Evolutionary conservation across 2,113 vertebrate genomes (phyloP), one percentile per base, ranked within the genome.

Genomic region (Phainopepla nitens): DNA sequence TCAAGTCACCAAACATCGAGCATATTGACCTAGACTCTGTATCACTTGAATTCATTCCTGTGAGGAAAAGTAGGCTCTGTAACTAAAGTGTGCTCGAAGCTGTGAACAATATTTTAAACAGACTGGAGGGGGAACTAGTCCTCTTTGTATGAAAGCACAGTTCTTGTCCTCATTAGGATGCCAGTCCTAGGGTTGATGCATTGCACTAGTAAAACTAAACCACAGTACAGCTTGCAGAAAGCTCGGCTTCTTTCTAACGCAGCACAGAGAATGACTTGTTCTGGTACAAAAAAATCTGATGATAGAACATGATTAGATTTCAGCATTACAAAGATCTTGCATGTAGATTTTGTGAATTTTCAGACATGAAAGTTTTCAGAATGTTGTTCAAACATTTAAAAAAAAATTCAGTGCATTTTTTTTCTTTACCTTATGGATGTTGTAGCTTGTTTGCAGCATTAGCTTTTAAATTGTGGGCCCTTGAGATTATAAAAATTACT

Each of bases 121-220:
- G 95, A 97, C 94, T 96, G 94, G 96, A 97, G 96, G 96, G 94
- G 95, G 94, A 97, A 96, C 93, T 96, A 96, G 91, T 95, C 93
- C 60, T 95, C 96, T 96, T 95, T 68, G 82, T 92, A 94, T 94
- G 95, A 93, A 89, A 93, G 87, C 71, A 29, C 13, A 80, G 87
- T 62, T 90, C 94, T 94, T 90, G 89, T 94, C 53, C 84, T 95
- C 78, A 65, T 82, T 53, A 85, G 87, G 84, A 91, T 95, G 91
- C 81, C 87, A 93, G 91, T 83, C 61, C 79, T 39, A 39, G 80
- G 54, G 91, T 7, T 90, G 93, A 96, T 82, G 87, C 81, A 72
- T 79, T 82, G 73, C 93, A 61, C 50, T 66, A 79, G 58, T 82
- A 87, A 85, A 91, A 85, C 87, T 54, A 66, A 94, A 71, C 68